phyloP scores from a whole-genome alignment of 2,797 vertebrate species.

The Rhodeus uyekii region DNA sequence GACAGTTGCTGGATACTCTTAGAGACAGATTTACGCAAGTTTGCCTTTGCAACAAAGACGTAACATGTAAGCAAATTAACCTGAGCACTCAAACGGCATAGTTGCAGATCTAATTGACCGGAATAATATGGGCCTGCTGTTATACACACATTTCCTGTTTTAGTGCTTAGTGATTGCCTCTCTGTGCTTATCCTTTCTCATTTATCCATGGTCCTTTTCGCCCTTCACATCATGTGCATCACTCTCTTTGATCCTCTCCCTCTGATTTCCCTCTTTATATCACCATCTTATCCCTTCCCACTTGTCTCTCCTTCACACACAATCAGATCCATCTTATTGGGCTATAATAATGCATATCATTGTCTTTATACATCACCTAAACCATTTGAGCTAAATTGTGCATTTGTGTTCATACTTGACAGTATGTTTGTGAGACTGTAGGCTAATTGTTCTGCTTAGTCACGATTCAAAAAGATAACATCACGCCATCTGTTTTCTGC shows the following conservation, averaged over 20 bases:
- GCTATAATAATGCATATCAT: neutral
- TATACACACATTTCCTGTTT: neutral
- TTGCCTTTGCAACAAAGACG: neutral
- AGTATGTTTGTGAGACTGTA: constrained; percentile 11
- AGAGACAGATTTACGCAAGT: neutral
- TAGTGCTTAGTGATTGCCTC: neutral
- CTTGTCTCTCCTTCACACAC: constrained; percentile 1
- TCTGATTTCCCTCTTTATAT: neutral
- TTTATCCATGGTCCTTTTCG: neutral
- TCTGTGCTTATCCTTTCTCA: neutral
- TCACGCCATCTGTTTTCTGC: constrained; percentile 38
- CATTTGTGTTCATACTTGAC: neutral
- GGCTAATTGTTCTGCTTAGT: constrained; percentile 51
- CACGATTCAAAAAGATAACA: constrained; percentile 53
- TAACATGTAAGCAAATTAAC: neutral
- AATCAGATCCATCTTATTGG: neutral
- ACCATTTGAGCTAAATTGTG: constrained; percentile 12
- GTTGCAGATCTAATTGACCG: neutral
- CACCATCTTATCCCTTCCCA: constrained; percentile 7
- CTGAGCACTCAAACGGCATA: neutral
- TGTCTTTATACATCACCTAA: neutral
- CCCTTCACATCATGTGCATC: neutral
- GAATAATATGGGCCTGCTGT: neutral
- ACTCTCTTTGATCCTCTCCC: neutral
- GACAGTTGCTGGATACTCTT: neutral